Conservation (phyloP, 2,113 vertebrate genomes). For the Nothobranchius furzeri region DNA sequence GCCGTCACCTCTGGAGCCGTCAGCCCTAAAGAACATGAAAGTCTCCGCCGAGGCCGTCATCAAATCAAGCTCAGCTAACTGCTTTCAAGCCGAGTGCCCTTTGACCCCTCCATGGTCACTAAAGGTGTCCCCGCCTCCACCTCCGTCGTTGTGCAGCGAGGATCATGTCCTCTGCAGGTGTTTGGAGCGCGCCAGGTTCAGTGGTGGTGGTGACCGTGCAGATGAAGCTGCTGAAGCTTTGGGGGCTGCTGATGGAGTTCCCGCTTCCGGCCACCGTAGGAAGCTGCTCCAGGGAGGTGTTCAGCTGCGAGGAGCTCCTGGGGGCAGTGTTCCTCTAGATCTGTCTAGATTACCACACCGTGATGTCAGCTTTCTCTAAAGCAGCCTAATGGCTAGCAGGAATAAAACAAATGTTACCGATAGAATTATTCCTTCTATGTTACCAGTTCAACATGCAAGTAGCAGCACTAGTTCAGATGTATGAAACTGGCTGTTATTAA, state of each 20-base stretch:
- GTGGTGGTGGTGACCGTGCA: constrained; percentile 39
- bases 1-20: constrained; percentile 58
- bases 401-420: no score
- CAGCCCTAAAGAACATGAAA: constrained; percentile 63
- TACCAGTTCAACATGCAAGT: no score
- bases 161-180: constrained; percentile 38
- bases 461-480: no score
- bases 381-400: no score
- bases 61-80: constrained; percentile 67
- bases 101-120: constrained; percentile 59
- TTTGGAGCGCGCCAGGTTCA: constrained; percentile 47
- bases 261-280: no score
- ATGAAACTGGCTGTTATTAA: no score
- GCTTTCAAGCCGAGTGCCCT: constrained; percentile 66
- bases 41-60: constrained; percentile 36
- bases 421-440: no score
- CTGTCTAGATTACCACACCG: no score
- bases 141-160: constrained; percentile 63
- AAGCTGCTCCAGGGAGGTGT: no score
- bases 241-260: background rate
- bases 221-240: constrained; percentile 24
- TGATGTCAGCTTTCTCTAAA: no score
- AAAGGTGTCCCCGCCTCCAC: constrained; percentile 55
- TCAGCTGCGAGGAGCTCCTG: no score
- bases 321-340: no score